Conservation (phyloP, 2,113 vertebrate species). For the Platysteira castanea region DNA sequence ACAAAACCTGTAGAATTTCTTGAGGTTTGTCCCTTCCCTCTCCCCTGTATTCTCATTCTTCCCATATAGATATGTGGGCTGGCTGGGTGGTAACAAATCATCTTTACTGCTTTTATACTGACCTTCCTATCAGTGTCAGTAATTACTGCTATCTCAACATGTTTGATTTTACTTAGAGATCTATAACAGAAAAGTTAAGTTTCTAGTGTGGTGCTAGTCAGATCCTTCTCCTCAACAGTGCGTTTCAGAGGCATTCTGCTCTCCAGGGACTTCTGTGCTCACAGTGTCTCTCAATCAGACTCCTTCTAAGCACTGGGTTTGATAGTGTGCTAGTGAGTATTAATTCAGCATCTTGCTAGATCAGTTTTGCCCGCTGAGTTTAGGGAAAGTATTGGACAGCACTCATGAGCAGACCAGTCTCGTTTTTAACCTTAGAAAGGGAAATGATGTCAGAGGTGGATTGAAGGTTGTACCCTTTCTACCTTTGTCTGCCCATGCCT, state of each 20-base stretch:
- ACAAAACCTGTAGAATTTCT: not conserved
- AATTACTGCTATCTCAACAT: not conserved
- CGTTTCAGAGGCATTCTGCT: not conserved
- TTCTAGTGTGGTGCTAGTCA: not conserved
- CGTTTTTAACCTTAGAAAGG: not conserved
- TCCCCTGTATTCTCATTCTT: not conserved
- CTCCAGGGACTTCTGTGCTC: not conserved
- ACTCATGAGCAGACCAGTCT: not conserved
- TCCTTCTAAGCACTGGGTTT: not conserved
- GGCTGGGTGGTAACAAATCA: not conserved
- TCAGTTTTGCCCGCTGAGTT: not conserved
- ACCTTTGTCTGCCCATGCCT: not conserved
- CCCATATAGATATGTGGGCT: not conserved
- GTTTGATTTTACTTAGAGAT: not conserved
- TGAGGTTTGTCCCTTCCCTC: not conserved
- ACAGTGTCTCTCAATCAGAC: not conserved
- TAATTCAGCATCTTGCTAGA: not conserved
- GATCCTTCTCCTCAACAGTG: not conserved
- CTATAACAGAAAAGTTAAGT: not conserved
- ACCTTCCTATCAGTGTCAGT: not conserved
- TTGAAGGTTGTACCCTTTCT: not conserved
- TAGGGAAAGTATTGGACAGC: not conserved
- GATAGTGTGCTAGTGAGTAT: not conserved
- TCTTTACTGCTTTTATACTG: not conserved
- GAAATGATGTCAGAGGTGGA: fast-evolving